phyloP scores from a whole-genome alignment of 30 jellyfish, hydroid and myxozoan genomes.

The Chrysaora quinquecirrha region DNA sequence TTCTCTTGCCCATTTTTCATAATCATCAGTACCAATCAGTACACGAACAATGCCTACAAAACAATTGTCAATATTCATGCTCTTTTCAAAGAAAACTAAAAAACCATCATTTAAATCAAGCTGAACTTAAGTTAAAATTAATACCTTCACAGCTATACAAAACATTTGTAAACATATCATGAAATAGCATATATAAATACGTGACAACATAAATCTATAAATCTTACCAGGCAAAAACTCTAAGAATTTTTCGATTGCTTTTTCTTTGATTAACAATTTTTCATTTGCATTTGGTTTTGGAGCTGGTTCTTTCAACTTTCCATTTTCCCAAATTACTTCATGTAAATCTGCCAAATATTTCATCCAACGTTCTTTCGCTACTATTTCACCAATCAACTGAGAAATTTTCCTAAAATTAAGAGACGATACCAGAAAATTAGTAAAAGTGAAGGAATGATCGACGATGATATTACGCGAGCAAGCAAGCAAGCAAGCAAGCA shows the following conservation, averaged over 20 bases:
- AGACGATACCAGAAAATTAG: too few relatives aligned
- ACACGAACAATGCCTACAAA: slow-evolving; percentile 69
- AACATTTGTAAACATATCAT: too few relatives aligned
- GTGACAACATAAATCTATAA: too few relatives aligned
- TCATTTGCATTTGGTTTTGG: slow-evolving; percentile 76
- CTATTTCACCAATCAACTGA: slow-evolving; percentile 72
- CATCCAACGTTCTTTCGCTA: slow-evolving; percentile 85
- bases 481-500: too few relatives aligned
- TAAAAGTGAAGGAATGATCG: too few relatives aligned
- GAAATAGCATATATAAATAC: too few relatives aligned
- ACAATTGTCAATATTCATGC: neutral
- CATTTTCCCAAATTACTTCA: slow-evolving; percentile 89
- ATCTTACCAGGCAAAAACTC: slow-evolving; percentile 87
- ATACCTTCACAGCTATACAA: too few relatives aligned
- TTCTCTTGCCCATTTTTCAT: slow-evolving; percentile 69
- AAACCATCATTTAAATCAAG: too few relatives aligned
- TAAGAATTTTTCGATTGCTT: slow-evolving; percentile 70
- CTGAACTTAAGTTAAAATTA: too few relatives aligned
- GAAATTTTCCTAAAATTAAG: slow-evolving; percentile 62
- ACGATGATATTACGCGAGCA: too few relatives aligned
- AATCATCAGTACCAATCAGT: slow-evolving; percentile 64
- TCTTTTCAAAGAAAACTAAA: neutral
- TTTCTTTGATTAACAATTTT: slow-evolving; percentile 42
- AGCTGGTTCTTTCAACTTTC: slow-evolving; percentile 56
- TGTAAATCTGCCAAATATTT: slow-evolving; percentile 83